Conservation (phyloP, 2,888 invertebrate genomes). For the Uloborus plumipes region DNA sequence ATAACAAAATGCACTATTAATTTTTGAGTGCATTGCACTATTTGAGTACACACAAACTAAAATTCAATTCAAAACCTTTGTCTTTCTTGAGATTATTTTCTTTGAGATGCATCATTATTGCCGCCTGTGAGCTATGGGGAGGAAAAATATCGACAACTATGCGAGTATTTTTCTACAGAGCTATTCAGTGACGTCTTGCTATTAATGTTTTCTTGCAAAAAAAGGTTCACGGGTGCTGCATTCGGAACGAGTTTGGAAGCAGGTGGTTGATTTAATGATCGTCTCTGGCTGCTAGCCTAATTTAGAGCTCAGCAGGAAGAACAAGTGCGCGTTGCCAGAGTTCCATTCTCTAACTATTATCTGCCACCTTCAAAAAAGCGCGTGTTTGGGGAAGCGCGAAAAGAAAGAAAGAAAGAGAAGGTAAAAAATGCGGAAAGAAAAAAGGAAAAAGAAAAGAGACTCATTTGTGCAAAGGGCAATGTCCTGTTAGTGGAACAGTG, state of each 20-base stretch:
- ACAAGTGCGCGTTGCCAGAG: neutral
- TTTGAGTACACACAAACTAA: too few species aligned
- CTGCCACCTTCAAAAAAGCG: conserved; percentile 2
- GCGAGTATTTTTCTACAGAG: too few species aligned
- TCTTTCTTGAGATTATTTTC: too few species aligned
- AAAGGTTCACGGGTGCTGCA: too few species aligned
- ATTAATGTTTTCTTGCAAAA: too few species aligned
- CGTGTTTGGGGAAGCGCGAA: conserved; percentile 10
- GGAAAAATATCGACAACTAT: too few species aligned
- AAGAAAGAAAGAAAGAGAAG: conserved; percentile 4
- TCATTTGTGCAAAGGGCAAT: conserved; percentile 52
- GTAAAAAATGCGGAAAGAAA: neutral
- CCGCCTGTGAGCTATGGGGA: too few species aligned
- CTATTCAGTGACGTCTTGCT: too few species aligned
- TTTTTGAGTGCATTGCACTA: too few species aligned
- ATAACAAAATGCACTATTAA: too few species aligned
- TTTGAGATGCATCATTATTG: too few species aligned
- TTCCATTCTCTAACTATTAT: neutral
- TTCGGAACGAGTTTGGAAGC: neutral
- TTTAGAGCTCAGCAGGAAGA: conserved; percentile 5
- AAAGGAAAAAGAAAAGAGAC: neutral
- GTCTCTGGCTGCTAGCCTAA: conserved; percentile 12
- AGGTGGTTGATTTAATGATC: conserved; percentile 1
- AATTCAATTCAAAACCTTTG: too few species aligned
- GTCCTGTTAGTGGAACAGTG: conserved; percentile 51